Evolutionary conservation across 2,113 vertebrate species (phyloP), one percentile per base, ranked within the genome.

Genomic region (Hymenochirus boettgeri): DNA sequence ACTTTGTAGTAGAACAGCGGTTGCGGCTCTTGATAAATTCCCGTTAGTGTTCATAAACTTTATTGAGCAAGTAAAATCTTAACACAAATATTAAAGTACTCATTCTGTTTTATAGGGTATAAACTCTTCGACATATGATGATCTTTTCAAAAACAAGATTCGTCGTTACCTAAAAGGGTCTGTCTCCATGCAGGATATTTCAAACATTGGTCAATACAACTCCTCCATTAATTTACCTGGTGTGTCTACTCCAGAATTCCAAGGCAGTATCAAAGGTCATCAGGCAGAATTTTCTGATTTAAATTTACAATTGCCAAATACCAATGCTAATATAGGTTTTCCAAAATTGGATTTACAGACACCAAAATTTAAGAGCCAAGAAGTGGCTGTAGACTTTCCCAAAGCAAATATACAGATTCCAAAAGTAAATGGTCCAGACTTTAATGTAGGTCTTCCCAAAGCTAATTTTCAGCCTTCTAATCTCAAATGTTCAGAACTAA

Each of bases 81-180:
- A 48, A 8, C 47, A 7, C 50, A 51, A 4, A 25, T 23, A 18
- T 27, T 19, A 23, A 21, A 42, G 7, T 4, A 39, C 17, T 21
- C 8, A 5, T 21, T 51, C 50, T 33, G 17, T 42, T 29, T 53
- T 53, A n/a, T 52, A 69, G 65, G 47, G 11, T 45, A 2, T 37
- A 8, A 69, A 22, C 29, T 19, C 47, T 42, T 53, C 47, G 15
- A 33, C 46, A 60, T 69, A 69, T 53, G 65, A 69, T 59, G 65
- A 69, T 24, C 37, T 69, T 37, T 69, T 60, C 25, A 69, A 59
- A 29, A 53, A 21, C 22, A 69, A 69, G 57, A 51, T 69, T 53
- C 56, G 65, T 2, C 33, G 56, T 31, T 53, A 59, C 25, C 65
- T 69, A 23, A 69, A 45, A 24, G 35, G 47, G 25, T 67, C 64